Conservation (phyloP, 2,888 invertebrate genomes). For the Diadegma fenestrale region DNA sequence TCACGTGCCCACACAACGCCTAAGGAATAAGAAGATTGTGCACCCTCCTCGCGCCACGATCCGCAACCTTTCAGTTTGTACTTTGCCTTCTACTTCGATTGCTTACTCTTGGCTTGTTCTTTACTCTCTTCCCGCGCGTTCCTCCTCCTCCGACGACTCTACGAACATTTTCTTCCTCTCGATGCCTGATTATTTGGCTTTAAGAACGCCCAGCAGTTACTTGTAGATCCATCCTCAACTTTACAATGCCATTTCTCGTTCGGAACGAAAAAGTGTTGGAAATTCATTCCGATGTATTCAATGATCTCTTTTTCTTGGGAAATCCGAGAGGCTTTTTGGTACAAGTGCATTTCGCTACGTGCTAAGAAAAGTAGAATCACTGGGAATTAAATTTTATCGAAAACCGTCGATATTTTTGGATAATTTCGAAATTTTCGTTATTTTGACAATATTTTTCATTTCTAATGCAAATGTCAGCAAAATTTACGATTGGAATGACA, state of each 20-base stretch:
- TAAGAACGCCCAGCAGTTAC: not conserved
- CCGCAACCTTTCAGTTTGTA: constrained; percentile 39
- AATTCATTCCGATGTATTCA: not conserved
- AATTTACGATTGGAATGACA: too few species aligned
- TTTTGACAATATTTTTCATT: too few species aligned
- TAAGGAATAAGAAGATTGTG: constrained; percentile 46
- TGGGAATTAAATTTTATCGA: too few species aligned
- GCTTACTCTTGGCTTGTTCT: not conserved
- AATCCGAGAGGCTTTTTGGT: not conserved
- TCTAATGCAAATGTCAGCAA: too few species aligned
- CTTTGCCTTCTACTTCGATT: constrained; percentile 28
- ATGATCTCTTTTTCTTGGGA: not conserved
- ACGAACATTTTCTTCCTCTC: not conserved
- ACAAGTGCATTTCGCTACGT: not conserved
- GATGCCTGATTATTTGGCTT: not conserved
- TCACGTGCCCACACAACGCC: constrained; percentile 16
- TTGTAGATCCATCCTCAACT: not conserved
- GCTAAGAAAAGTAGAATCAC: constrained; percentile 1
- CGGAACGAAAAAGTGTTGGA: not conserved
- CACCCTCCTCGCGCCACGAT: not conserved
- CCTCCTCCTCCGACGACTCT: too few species aligned
- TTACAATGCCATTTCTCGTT: not conserved
- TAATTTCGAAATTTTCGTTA: too few species aligned
- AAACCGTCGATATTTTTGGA: too few species aligned
- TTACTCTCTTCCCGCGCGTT: not conserved